Evolutionary conservation across 2,113 vertebrate species (phyloP), one percentile per base, ranked within the genome.

Genomic region (Cheilinus undulatus): DNA sequence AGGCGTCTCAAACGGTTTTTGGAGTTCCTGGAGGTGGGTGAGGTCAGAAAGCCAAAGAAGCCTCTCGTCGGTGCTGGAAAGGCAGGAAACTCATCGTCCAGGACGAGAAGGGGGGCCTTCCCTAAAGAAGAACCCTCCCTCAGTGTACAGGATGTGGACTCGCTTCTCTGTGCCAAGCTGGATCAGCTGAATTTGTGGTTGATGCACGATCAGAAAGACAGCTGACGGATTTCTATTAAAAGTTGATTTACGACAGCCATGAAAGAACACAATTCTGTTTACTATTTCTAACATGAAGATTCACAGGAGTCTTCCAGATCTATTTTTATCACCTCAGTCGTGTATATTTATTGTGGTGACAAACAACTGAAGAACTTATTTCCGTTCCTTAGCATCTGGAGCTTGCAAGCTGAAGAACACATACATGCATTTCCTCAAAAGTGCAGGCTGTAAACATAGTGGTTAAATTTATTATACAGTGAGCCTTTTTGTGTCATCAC

Each of bases 11-110:
- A 95, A 14, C 87, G 96, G 3, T 92, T 93, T 13, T 20, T 96
- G 42, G 91, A 95, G 63, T 97, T 97, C 90, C 90, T 91, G 11
- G 95, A 97, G 50, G 80, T 92, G 4, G 95, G 95, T 1, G 91
- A 93, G 75, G 89, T 80, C 57, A 89, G 95, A 42, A 94, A 93
- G 48, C 90, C 94, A 10, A 95, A 91, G 80, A 93, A 90, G 71
- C 91, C 93, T 0, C 86, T 89, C 0, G 80, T 85, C 0, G 88
- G 91, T 19, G 67, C 38, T 0, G 83, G 80, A 8, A 86, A 86
- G 40, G 17, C 69, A 0, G 80, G 69, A 0, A 23, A 42, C 1
- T 64, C 72, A 4, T 73, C 86, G 5, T 78, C 86, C 24, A 89
- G 93, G 80, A 90, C 89, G 0, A 70, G 91, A 36, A 68, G 92